These are phyloP conservation scores for Cheirogaleus major DNA, from an alignment of 2,797 vertebrate genomes.

Conservation along the genomic window DNA sequence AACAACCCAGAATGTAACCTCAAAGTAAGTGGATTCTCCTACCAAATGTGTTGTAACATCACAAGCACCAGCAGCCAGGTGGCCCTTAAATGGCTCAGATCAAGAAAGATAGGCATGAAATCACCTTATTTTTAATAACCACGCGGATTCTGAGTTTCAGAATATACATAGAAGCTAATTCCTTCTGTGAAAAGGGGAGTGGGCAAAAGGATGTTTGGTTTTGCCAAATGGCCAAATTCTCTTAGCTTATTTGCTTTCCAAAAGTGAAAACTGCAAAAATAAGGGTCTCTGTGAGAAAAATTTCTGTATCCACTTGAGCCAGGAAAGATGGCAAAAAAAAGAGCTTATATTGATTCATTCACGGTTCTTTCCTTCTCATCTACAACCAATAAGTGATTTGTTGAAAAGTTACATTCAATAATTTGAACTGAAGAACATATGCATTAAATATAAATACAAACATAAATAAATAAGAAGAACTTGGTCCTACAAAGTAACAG, in stretches of 20 bases:
- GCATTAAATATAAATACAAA: not conserved
- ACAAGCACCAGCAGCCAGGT: not conserved
- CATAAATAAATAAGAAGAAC: not conserved
- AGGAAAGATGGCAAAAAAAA: not conserved
- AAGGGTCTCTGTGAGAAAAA: not conserved
- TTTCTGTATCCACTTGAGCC: not conserved
- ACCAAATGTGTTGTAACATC: not conserved
- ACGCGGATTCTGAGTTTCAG: not conserved
- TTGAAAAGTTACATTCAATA: not conserved
- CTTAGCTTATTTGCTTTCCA: slow-evolving; percentile 5
- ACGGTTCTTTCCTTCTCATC: not conserved
- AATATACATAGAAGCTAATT: not conserved
- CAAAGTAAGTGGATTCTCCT: not conserved
- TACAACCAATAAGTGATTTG: not conserved
- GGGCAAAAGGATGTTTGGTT: slow-evolving; percentile 20
- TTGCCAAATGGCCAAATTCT: slow-evolving; percentile 42
- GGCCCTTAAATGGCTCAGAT: not conserved
- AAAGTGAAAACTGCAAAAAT: slow-evolving; percentile 34
- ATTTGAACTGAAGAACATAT: not conserved
- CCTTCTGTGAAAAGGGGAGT: not conserved
- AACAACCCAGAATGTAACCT: not conserved
- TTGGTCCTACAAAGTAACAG: not conserved
- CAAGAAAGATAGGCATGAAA: not conserved
- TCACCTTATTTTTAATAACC: not conserved
- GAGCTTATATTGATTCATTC: not conserved